Evolutionary conservation across 2,888 invertebrate species (phyloP).

Genomic region (Podabrus alpinus): DNA sequence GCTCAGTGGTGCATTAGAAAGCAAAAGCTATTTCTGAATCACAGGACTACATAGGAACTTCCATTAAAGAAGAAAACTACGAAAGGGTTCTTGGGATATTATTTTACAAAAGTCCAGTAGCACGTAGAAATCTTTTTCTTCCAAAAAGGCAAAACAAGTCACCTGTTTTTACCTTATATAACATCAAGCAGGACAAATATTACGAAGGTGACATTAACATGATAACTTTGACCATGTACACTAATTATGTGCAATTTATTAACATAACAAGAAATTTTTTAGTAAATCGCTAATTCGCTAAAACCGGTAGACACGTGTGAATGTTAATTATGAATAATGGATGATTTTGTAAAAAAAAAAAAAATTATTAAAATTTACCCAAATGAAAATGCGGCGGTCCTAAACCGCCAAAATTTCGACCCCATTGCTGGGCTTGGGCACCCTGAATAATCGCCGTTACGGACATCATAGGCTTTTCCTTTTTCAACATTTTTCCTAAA

Average conservation of each 20-base stretch:
- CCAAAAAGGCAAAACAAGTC: not conserved
- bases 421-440: slow-evolving; percentile 68
- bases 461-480: slow-evolving; percentile 86
- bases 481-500: slow-evolving; percentile 71
- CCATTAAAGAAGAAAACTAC: not conserved
- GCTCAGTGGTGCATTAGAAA: not conserved
- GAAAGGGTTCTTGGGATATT: no score
- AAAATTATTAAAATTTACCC: slow-evolving; percentile 38
- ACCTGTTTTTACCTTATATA: not conserved
- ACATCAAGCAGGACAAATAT: not conserved
- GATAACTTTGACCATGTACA: slow-evolving; percentile 5
- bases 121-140: not conserved
- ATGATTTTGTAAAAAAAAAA: not conserved
- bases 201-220: not conserved
- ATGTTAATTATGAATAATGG: not conserved
- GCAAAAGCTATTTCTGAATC: no score
- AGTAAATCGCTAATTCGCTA: slow-evolving; percentile 5
- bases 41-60: no score
- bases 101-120: no score
- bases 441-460: slow-evolving; percentile 80
- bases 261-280: slow-evolving; percentile 9
- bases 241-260: slow-evolving; percentile 6
- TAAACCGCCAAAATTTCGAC: slow-evolving; percentile 61
- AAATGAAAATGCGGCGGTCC: slow-evolving; percentile 48
- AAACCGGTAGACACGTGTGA: slow-evolving; percentile 6